Percentiles rank a stretch among this genome's conserved stretches.
Evolutionary conservation across 1,140 invertebrate genomes (phyloP).

Genomic region (Sminthurinus signatus): DNA sequence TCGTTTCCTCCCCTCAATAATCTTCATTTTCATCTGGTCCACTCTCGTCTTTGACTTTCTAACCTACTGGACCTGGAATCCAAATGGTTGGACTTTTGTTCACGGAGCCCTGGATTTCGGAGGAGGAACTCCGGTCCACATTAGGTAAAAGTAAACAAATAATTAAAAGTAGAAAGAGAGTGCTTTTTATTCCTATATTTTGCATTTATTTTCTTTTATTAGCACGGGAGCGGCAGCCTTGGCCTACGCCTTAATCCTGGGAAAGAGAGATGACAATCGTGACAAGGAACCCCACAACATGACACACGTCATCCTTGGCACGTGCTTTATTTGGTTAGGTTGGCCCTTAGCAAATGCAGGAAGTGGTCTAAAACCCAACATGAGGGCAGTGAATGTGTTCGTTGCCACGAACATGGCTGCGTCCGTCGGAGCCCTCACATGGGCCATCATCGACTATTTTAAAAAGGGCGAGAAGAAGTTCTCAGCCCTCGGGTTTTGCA

Average conservation of each 20-base stretch:
- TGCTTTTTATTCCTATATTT: no score
- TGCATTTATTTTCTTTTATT: no score
- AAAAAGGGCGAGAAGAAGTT: slow-evolving; percentile 17
- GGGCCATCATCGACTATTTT: slow-evolving; percentile 31
- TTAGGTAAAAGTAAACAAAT: no score
- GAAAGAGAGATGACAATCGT: slow-evolving; percentile 24
- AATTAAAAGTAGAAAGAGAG: no score
- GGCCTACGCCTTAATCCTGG: slow-evolving; percentile 30
- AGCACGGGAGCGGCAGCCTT: slow-evolving; percentile 30
- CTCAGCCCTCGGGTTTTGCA: slow-evolving; percentile 35
- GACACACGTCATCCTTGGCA: slow-evolving; percentile 35
- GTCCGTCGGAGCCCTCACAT: slow-evolving; percentile 29
- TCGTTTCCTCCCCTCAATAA: slow-evolving; percentile 33
- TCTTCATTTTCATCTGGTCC: slow-evolving; percentile 39
- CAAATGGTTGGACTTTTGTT: slow-evolving; percentile 18
- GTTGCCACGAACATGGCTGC: slow-evolving; percentile 33
- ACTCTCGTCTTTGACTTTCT: slow-evolving; percentile 39
- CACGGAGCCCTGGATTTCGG: slow-evolving; percentile 18
- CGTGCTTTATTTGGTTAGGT: slow-evolving; percentile 35
- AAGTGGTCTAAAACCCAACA: slow-evolving; percentile 24
- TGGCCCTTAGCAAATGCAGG: slow-evolving; percentile 16
- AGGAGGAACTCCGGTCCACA: slow-evolving; percentile 34
- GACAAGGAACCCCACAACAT: slow-evolving; percentile 38
- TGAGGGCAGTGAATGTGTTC: slow-evolving; percentile 28
- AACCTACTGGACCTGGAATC: slow-evolving; percentile 34